Evolutionary conservation across 2,888 invertebrate genomes (phyloP).

Genomic region (Parochlus steinenii): DNA sequence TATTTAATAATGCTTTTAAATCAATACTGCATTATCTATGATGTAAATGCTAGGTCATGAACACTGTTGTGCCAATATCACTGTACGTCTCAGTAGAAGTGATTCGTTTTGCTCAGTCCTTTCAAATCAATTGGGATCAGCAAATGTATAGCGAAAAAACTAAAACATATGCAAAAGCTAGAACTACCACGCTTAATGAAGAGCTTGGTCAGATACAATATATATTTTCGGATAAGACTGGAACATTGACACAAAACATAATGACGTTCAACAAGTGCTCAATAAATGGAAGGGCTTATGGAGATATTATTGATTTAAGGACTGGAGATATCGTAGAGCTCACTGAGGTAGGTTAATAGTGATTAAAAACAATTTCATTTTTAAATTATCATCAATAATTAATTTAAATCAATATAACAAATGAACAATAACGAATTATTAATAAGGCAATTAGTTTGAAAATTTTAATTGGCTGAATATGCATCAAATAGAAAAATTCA

Average conservation of each 20-base stretch:
- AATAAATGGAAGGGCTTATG: slow-evolving; percentile 80
- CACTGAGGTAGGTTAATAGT: slow-evolving; percentile 61
- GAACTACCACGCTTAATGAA: slow-evolving; percentile 96
- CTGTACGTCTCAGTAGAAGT: slow-evolving; percentile 93
- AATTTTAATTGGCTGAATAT: too few species aligned
- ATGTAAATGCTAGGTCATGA: too few species aligned
- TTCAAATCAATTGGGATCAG: slow-evolving; percentile 97
- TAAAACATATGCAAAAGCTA: slow-evolving; percentile 82
- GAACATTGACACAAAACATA: slow-evolving; percentile 96
- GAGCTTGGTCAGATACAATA: slow-evolving; percentile 98
- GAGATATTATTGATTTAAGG: slow-evolving; percentile 72
- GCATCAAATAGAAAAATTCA: too few species aligned
- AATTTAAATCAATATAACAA: too few species aligned
- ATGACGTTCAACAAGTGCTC: slow-evolving; percentile 99
- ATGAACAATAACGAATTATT: too few species aligned
- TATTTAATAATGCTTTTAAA: too few species aligned
- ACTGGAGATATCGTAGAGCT: slow-evolving; percentile 80
- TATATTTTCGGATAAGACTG: slow-evolving; percentile 98
- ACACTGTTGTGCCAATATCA: slow-evolving; percentile 99
- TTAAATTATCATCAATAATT: too few species aligned
- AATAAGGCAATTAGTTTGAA: too few species aligned
- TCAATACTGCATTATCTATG: too few species aligned
- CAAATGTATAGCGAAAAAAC: slow-evolving; percentile 90
- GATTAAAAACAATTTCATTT: too few species aligned
- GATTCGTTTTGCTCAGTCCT: slow-evolving; percentile 94